Percentiles rank a stretch among this genome's conserved stretches.
Evolutionary conservation across 2,797 vertebrate species (phyloP).

Genomic region (Phalloptychus januarius): DNA sequence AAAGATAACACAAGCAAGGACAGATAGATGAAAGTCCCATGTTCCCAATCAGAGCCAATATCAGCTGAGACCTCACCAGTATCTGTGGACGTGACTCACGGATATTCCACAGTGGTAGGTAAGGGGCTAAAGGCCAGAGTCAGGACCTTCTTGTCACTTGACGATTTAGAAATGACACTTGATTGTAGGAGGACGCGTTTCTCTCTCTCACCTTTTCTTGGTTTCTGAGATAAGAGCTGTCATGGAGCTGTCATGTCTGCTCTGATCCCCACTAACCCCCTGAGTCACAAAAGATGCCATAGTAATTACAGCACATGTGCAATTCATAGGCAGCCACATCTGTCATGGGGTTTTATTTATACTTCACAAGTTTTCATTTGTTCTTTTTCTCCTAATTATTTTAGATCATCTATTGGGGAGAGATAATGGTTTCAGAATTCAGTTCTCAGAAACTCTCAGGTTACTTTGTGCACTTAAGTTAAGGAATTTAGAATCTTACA

Average conservation of each 20-base stretch:
- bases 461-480: neutral
- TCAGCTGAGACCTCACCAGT: conserved; percentile 52
- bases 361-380: conserved; percentile 11
- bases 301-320: conserved; percentile 49
- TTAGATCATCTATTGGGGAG: neutral
- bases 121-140: conserved; percentile 47
- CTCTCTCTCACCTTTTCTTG: conserved; percentile 29
- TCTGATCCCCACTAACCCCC: conserved; percentile 71
- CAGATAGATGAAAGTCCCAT: conserved; percentile 15
- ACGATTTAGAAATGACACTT: conserved; percentile 62
- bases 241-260: conserved; percentile 55
- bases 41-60: conserved; percentile 27
- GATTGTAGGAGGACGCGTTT: conserved; percentile 44
- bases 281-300: conserved; percentile 59
- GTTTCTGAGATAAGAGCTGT: conserved; percentile 41
- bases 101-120: conserved; percentile 34
- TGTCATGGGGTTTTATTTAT: conserved; percentile 13
- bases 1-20: neutral
- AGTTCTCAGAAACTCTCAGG: neutral
- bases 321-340: conserved; percentile 20
- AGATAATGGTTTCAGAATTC: neutral
- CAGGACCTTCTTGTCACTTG: conserved; percentile 51
- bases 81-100: conserved; percentile 3
- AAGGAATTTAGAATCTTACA: neutral
- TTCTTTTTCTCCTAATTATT: neutral